Percentiles rank a stretch among this genome's conserved stretches.
Evolutionary conservation across 2,888 invertebrate species (phyloP).

Genomic region (Xylophagus ater): DNA sequence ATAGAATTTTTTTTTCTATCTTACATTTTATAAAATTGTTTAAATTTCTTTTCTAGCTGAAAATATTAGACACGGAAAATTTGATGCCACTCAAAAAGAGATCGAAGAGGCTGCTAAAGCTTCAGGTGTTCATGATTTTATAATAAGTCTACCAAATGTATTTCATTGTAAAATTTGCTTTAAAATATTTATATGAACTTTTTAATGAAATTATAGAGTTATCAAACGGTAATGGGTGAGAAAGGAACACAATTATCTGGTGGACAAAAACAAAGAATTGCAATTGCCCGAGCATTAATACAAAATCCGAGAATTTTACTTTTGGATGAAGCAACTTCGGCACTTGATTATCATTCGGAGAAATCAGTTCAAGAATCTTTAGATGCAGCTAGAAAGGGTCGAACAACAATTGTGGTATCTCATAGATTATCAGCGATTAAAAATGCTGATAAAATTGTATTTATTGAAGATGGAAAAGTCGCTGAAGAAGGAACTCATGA

Average conservation of each 20-base stretch:
- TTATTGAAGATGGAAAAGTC: constrained; percentile 59
- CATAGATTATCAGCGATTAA: constrained; percentile 61
- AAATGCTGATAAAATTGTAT: constrained; percentile 58
- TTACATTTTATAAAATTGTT: neutral
- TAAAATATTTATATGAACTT: neutral
- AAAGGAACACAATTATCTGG: constrained; percentile 71
- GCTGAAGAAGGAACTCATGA: constrained; percentile 65
- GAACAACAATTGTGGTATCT: constrained; percentile 66
- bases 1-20: neutral
- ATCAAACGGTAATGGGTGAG: constrained; percentile 69
- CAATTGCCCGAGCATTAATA: constrained; percentile 72
- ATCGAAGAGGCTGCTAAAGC: constrained; percentile 59
- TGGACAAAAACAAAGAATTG: constrained; percentile 76
- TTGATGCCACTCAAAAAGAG: constrained; percentile 53
- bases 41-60: constrained; percentile 30
- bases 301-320: constrained; percentile 63
- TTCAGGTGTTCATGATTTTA: constrained; percentile 68
- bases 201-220: constrained; percentile 44
- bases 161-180: constrained; percentile 35
- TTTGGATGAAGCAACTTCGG: constrained; percentile 76
- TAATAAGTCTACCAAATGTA: constrained; percentile 59
- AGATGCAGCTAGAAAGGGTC: constrained; percentile 60
- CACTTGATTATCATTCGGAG: constrained; percentile 71
- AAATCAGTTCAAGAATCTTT: constrained; percentile 69
- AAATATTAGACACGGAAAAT: constrained; percentile 62